Conservation (phyloP, 2,113 vertebrate species). For the Saguinus imperator region DNA sequence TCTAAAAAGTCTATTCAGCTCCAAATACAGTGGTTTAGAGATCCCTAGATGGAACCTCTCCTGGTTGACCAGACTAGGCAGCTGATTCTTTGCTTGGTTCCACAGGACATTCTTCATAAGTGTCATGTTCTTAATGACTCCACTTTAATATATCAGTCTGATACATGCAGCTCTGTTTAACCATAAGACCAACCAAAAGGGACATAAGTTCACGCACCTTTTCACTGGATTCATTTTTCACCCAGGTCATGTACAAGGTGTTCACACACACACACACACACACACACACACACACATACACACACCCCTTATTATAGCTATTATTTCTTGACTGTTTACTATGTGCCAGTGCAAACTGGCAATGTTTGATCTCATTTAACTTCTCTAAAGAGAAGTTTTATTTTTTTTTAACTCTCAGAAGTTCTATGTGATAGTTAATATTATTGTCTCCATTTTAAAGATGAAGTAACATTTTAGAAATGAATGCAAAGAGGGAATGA, state of each 20-base stretch:
- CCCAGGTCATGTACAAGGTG: background rate
- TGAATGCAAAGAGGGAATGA: background rate
- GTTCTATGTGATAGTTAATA: background rate
- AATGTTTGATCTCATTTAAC: background rate
- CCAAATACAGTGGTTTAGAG: background rate
- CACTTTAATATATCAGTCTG: background rate
- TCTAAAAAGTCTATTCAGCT: constrained; percentile 47
- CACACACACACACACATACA: background rate
- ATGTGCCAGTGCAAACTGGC: too few species aligned
- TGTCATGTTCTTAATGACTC: constrained; percentile 8
- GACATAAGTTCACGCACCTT: background rate
- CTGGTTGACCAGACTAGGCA: background rate
- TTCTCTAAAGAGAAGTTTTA: background rate
- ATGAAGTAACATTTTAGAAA: background rate
- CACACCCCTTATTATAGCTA: background rate
- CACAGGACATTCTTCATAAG: background rate
- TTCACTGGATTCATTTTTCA: background rate
- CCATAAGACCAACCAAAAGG: background rate
- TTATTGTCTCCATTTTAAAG: background rate
- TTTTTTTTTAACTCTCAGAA: background rate
- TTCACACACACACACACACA: background rate
- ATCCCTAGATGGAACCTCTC: background rate
- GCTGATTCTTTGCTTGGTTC: background rate
- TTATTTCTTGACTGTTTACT: background rate
- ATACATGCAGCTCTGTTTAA: background rate